Evolutionary conservation across 1,140 invertebrate species (phyloP), one percentile per base, ranked within the genome.

Genomic region (Calliphora vicina): DNA sequence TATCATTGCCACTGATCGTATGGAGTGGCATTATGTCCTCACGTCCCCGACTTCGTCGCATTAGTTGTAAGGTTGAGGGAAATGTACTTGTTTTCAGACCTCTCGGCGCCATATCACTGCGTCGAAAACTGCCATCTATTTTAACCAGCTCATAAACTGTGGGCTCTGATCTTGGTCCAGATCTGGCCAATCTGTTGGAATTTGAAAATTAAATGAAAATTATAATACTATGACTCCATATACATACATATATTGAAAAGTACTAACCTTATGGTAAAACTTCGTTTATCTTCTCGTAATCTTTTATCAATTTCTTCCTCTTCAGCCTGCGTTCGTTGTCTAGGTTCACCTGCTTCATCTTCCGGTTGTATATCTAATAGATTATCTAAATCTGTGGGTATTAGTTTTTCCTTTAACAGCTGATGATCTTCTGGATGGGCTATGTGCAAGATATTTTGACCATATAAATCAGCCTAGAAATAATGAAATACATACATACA

Each of bases 391-490:
- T 92, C 92, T 13, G 91, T 92, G 0, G 93, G 93, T 82, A 91
- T 93, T 12, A 97, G 90, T 86, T 95, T 94, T 72, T 93, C 92
- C 50, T 93, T 93, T 23, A 98, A 91, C 82, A 94, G 93, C 8
- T 93, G 92, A 81, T 95, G 94, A 88, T 98, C 97, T 20, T 96
- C 94, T 2, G 94, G 93, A 87, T 96, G 94, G 5, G 96, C 94
- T 80, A 96, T 94, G 82, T 94, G 94, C 87, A 94, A 95, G 76
- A 98, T 91, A 80, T 94, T 96, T 87, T 97, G 95, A 0, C 97
- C 97, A 88, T 97, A 94, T 72, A 98, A 91, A 85, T 98, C 97
- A 84, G 94, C 93, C 96, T 97, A 92, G 91, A 80, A 88, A n/a
- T n/a, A n/a, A n/a, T n/a, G n/a, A n/a, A n/a, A n/a, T n/a, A n/a